These are phyloP conservation scores for Anguilla obscura DNA, from an alignment of 2,797 vertebrate species.

Conservation along the genomic window DNA sequence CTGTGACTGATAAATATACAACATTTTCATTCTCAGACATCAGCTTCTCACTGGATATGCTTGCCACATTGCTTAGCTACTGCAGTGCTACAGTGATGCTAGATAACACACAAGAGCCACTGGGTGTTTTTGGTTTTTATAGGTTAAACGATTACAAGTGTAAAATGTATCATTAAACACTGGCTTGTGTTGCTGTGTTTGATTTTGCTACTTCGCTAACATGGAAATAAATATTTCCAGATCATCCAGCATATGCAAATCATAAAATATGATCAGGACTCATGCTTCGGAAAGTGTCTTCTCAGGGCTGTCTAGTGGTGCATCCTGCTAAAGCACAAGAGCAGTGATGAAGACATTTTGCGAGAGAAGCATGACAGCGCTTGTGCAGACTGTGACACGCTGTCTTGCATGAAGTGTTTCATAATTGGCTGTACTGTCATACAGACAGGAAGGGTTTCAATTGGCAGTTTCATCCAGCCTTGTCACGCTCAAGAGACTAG, in stretches of 20 bases:
- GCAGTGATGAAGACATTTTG: neutral
- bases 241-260: neutral
- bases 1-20: neutral
- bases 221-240: neutral
- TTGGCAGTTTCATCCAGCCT: too few species aligned
- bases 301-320: neutral
- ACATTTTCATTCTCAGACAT: neutral
- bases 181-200: neutral
- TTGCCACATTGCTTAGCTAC: neutral
- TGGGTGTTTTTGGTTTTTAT: neutral
- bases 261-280: neutral
- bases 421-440: neutral
- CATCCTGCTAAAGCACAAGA: neutral
- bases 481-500: too few species aligned
- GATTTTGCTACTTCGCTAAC: neutral
- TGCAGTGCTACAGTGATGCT: neutral
- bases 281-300: neutral
- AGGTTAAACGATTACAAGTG: neutral
- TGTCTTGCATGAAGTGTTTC: neutral
- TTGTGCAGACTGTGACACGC: neutral
- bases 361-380: too few species aligned
- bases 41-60: neutral
- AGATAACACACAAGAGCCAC: neutral
- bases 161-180: neutral
- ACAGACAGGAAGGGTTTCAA: too few species aligned